phyloP scores from a whole-genome alignment of 2,113 vertebrate species.

The Pygoscelis adeliae region DNA sequence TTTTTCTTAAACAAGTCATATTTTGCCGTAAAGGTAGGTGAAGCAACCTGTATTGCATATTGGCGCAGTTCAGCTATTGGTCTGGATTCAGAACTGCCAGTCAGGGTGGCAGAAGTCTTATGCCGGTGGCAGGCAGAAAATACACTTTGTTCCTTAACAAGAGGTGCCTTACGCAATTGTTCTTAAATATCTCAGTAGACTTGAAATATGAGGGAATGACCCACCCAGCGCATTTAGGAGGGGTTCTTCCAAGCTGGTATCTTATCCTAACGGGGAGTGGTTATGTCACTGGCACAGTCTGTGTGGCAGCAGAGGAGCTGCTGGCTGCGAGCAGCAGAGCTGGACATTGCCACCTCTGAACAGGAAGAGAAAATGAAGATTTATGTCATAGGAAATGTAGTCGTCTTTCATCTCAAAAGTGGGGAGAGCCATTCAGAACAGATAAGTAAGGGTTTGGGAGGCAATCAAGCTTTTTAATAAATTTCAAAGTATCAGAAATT shows the following conservation, averaged over 20 bases:
- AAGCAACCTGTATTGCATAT: background rate
- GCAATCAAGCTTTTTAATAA: background rate
- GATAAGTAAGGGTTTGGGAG: background rate
- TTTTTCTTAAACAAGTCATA: background rate
- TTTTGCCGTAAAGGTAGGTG: background rate
- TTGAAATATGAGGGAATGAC: background rate
- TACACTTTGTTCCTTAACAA: background rate
- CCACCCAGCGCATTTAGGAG: background rate
- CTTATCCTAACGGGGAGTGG: background rate
- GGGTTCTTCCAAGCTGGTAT: background rate
- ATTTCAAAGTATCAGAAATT: background rate
- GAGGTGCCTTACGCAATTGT: background rate
- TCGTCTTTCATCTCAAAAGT: background rate
- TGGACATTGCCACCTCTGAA: background rate
- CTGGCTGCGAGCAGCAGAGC: background rate
- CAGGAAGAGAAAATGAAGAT: background rate
- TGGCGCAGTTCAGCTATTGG: background rate
- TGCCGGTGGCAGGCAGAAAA: background rate
- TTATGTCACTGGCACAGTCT: background rate
- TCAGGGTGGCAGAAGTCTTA: background rate
- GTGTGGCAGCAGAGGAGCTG: background rate
- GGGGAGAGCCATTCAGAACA: background rate
- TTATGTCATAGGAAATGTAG: background rate
- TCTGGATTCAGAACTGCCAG: background rate
- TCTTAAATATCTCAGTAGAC: background rate